Conservation (phyloP, 2,113 vertebrate species). For the Leuciscus idus region DNA sequence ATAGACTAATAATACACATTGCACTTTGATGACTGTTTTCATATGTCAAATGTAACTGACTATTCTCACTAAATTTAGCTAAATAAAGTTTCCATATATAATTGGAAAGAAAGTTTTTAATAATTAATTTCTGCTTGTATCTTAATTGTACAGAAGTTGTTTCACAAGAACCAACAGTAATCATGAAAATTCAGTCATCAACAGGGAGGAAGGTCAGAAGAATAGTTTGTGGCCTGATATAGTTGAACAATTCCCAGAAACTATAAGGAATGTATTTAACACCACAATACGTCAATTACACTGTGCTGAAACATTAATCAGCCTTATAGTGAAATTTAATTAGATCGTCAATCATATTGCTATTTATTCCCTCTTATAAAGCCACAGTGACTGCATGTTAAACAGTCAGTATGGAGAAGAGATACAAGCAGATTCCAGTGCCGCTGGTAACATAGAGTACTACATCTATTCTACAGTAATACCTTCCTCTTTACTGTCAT, state of each 20-base stretch:
- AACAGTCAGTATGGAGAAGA: conserved; percentile 8
- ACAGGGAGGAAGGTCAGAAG: neutral
- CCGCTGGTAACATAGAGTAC: neutral
- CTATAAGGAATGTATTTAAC: neutral
- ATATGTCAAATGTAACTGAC: neutral
- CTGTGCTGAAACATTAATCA: conserved; percentile 1
- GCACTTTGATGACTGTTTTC: neutral
- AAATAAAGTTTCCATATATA: neutral
- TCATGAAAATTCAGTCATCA: neutral
- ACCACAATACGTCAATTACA: conserved; percentile 14
- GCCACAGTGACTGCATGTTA: conserved; percentile 2
- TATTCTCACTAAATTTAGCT: neutral
- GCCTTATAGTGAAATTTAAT: neutral
- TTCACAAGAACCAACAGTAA: neutral
- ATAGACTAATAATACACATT: conserved; percentile 12
- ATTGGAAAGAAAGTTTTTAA: neutral
- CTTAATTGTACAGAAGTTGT: neutral
- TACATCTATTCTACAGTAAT: conserved; percentile 26
- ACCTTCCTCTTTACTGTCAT: conserved; percentile 1
- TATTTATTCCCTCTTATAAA: neutral
- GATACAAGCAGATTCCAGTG: neutral
- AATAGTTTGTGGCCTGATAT: neutral
- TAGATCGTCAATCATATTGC: neutral
- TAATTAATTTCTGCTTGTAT: too few relatives aligned
- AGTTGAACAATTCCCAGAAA: neutral